Conservation (phyloP, 2,797 vertebrate species). For the Phoebastria nigripes region DNA sequence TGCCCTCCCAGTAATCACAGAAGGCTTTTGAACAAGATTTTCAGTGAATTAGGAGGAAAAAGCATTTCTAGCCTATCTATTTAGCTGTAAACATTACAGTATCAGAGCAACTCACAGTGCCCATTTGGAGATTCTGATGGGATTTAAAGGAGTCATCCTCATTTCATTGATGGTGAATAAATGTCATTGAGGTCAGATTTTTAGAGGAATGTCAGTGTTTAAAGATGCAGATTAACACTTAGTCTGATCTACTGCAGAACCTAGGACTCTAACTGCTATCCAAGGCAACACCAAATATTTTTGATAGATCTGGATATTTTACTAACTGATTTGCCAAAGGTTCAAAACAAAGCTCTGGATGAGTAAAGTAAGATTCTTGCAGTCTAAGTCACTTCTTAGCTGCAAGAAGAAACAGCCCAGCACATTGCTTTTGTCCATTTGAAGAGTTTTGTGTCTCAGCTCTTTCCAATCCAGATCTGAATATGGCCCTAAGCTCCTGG, state of each 20-base stretch:
- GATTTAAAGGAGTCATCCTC: background rate
- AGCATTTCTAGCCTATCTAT: background rate
- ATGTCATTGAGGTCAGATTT: background rate
- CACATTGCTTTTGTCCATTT: background rate
- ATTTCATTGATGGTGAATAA: background rate
- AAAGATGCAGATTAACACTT: background rate
- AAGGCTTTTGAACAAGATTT: background rate
- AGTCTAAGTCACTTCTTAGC: background rate
- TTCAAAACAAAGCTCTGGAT: background rate
- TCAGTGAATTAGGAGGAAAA: background rate
- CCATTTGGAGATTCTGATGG: background rate
- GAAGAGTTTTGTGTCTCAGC: background rate
- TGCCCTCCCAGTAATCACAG: background rate
- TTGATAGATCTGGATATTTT: background rate
- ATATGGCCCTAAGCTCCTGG: rapidly evolving
- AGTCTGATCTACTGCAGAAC: background rate
- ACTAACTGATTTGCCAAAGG: background rate
- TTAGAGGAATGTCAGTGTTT: background rate
- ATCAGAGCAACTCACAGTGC: background rate
- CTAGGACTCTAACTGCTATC: background rate
- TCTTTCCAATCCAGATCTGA: background rate
- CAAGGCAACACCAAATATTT: background rate
- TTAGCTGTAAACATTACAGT: background rate
- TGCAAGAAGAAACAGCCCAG: background rate
- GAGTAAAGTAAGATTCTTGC: background rate